Conservation (phyloP, 2,888 invertebrate genomes). For the Perizoma flavofasciatum region DNA sequence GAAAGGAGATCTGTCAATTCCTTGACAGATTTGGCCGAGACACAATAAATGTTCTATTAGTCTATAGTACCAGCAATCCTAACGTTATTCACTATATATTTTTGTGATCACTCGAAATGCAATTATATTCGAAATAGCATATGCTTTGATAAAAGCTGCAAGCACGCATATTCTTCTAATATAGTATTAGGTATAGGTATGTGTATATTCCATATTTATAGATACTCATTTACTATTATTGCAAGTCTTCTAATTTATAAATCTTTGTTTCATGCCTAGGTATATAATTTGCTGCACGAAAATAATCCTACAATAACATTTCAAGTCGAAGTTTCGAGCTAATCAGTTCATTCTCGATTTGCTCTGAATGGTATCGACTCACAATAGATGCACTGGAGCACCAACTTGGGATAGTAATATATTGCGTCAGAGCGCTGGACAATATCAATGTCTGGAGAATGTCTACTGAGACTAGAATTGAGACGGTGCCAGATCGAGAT, state of each 20-base stretch:
- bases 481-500: constrained; percentile 13
- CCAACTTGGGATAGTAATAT: constrained; percentile 49
- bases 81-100: too few relatives aligned
- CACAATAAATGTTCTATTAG: too few relatives aligned
- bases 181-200: too few relatives aligned
- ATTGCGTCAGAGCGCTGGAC: constrained; percentile 41
- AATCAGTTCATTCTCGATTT: constrained; percentile 80
- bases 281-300: constrained; percentile 14
- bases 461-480: constrained; percentile 22
- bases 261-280: background rate
- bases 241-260: background rate
- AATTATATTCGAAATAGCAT: too few relatives aligned
- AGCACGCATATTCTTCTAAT: too few relatives aligned
- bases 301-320: constrained; percentile 56
- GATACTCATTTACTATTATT: too few relatives aligned
- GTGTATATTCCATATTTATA: too few relatives aligned
- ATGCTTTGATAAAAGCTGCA: too few relatives aligned
- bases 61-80: too few relatives aligned
- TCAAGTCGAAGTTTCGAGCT: constrained; percentile 67
- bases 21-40: too few relatives aligned
- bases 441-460: constrained; percentile 31
- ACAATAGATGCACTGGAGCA: constrained; percentile 74
- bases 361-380: constrained; percentile 65
- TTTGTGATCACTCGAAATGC: too few relatives aligned
- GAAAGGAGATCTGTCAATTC: constrained; percentile 13